phyloP scores from a whole-genome alignment of 2,797 vertebrate genomes.

The Neosilurus mollespiculum region DNA sequence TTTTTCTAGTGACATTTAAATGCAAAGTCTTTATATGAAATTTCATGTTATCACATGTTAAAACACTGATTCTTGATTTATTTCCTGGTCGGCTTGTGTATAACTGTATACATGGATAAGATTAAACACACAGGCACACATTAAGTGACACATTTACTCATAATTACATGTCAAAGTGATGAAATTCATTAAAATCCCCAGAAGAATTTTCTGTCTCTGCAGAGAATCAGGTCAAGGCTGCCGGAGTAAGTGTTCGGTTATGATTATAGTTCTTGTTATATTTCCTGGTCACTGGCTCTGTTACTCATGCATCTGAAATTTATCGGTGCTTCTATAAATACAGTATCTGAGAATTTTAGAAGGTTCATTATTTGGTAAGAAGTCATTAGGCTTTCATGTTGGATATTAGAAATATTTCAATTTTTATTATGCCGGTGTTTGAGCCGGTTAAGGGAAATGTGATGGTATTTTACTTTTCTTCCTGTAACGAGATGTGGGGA shows the following conservation, averaged over 20 bases:
- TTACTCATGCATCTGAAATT: background rate
- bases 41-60: background rate
- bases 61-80: background rate
- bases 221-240: background rate
- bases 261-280: conserved; percentile 6
- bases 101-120: background rate
- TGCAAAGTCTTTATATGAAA: background rate
- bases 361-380: background rate
- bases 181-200: background rate
- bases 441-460: background rate
- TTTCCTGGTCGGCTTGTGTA: background rate
- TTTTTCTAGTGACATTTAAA: background rate
- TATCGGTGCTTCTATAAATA: conserved; percentile 17
- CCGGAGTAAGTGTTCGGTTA: background rate
- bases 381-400: background rate
- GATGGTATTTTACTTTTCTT: background rate
- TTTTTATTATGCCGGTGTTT: background rate
- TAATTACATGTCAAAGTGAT: background rate
- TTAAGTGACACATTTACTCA: background rate
- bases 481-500: background rate
- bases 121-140: background rate
- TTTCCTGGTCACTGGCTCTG: conserved; percentile 23
- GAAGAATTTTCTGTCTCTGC: background rate
- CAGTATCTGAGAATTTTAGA: background rate
- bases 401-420: background rate